Evolutionary conservation across 1,140 invertebrate genomes (phyloP).

Genomic region (Oedothorax gibbosus): DNA sequence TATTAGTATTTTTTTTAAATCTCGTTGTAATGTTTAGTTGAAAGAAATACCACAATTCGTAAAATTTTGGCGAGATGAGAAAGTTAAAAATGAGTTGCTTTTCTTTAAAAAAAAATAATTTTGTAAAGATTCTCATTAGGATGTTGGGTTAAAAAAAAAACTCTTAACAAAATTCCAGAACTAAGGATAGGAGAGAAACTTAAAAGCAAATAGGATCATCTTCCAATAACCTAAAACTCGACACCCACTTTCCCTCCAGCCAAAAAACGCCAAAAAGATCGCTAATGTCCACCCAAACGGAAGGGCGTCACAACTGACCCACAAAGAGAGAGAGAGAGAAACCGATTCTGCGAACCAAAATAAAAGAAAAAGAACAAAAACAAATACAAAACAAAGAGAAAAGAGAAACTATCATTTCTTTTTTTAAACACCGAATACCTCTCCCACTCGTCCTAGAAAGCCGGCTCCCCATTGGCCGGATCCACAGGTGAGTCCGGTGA

Average conservation of each 20-base stretch:
- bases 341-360: not conserved
- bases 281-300: constrained; percentile 19
- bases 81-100: no score
- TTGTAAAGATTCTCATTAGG: no score
- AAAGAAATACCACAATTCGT: no score
- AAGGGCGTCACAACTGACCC: constrained; percentile 44
- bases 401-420: constrained; percentile 36
- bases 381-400: constrained; percentile 17
- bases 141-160: no score
- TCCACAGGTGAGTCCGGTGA: constrained; percentile 40
- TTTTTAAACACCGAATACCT: constrained; percentile 24
- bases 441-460: constrained; percentile 47
- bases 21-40: no score
- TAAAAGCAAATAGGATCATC: no score
- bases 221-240: not conserved
- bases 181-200: no score
- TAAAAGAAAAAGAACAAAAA: constrained; percentile 19
- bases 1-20: no score
- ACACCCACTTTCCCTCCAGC: not conserved
- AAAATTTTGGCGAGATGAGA: no score
- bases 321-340: constrained; percentile 21
- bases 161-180: no score
- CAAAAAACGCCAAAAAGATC: not conserved
- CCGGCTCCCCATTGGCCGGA: constrained; percentile 22
- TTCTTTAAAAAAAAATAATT: no score